These are phyloP conservation scores for Lepeophtheirus nordmannii DNA, from an alignment of 2,888 invertebrate genomes.

Conservation along the genomic window DNA sequence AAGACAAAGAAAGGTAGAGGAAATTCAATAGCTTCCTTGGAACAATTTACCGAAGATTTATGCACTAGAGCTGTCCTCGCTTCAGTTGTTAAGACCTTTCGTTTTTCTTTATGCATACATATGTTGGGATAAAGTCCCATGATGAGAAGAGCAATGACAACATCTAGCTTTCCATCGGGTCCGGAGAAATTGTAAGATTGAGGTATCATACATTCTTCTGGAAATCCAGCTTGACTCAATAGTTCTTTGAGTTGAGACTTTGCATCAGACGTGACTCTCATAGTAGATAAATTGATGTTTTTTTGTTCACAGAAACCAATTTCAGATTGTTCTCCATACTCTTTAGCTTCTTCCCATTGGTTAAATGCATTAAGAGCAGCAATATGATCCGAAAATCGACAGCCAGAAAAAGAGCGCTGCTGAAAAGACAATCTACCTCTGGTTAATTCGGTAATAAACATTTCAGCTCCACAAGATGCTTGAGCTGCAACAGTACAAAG, in stretches of 20 bases:
- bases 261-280: constrained; percentile 81
- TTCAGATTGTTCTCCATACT: constrained; percentile 48
- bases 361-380: constrained; percentile 86
- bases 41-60: constrained; percentile 90
- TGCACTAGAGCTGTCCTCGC: constrained; percentile 85
- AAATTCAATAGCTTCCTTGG: constrained; percentile 62
- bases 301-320: constrained; percentile 76
- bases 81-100: constrained; percentile 87
- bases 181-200: constrained; percentile 43
- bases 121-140: constrained; percentile 94
- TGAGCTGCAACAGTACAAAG: constrained; percentile 86
- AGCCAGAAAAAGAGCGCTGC: constrained; percentile 72
- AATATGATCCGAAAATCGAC: constrained; percentile 79
- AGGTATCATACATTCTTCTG: constrained; percentile 66
- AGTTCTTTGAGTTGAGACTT: constrained; percentile 56
- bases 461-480: constrained; percentile 85
- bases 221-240: constrained; percentile 61
- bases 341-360: constrained; percentile 42
- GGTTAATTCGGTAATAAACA: constrained; percentile 62
- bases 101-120: constrained; percentile 82
- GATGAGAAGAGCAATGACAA: constrained; percentile 65
- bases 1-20: constrained; percentile 92
- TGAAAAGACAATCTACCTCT: constrained; percentile 51
- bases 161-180: constrained; percentile 61
- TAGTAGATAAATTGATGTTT: constrained; percentile 69